These are phyloP conservation scores for Drosophila orosa DNA, from an alignment of 1,140 invertebrate genomes.

Conservation along the genomic window DNA sequence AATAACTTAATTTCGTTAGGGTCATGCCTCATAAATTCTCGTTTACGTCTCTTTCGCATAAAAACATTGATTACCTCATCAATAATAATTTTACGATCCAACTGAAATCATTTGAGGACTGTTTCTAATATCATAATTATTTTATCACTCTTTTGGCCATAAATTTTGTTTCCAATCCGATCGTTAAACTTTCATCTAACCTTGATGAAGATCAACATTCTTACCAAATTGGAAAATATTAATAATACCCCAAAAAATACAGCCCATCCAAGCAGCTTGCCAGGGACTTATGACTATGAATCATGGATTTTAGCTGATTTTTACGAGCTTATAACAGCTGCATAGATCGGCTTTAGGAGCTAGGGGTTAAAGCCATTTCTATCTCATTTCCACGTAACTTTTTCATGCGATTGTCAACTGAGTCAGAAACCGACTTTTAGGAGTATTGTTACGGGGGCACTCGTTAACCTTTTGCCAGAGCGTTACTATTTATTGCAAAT, in stretches of 20 bases:
- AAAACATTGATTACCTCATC: constrained; percentile 19
- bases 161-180: constrained; percentile 20
- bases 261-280: constrained; percentile 17
- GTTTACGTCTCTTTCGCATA: neutral
- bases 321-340: constrained; percentile 51
- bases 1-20: constrained; percentile 3
- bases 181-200: constrained; percentile 46
- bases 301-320: constrained; percentile 46
- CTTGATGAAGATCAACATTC: constrained; percentile 41
- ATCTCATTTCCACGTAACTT: constrained; percentile 31
- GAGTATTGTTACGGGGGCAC: neutral
- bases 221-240: constrained; percentile 10
- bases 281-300: constrained; percentile 37
- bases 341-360: constrained; percentile 8
- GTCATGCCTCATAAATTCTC: constrained; percentile 13
- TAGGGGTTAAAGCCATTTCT: constrained; percentile 6
- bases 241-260: constrained; percentile 11
- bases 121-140: constrained; percentile 30
- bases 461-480: constrained; percentile 9
- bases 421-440: constrained; percentile 5
- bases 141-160: constrained; percentile 25
- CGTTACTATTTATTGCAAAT: neutral
- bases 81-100: constrained; percentile 24
- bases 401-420: constrained; percentile 16
- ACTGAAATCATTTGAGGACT: constrained; percentile 7